Evolutionary conservation across 2,797 vertebrate genomes (phyloP), one percentile per base, ranked within the genome.

Genomic region (Lagodon rhomboides): DNA sequence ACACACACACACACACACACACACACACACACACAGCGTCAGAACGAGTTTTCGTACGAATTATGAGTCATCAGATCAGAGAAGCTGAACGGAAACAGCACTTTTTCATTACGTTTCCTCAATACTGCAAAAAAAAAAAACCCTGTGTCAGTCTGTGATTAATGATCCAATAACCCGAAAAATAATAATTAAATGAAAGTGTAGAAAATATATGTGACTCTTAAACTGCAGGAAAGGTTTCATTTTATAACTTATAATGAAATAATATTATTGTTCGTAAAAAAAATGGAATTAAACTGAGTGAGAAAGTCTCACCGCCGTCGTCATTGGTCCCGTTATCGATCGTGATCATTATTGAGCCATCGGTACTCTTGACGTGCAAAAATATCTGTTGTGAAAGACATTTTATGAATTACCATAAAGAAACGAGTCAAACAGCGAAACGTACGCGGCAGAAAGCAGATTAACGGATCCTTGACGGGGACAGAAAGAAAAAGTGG

Each of bases 1-100:
- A 59, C 66, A 83, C 67, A 70, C 77, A 53, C 60, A 64, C 47
- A 65, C 60, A 71, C 68, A 70, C 77, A 53, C 49, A 55, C 41
- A 66, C 72, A 49, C 30, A 34, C 30, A 34, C 34, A 34, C 34
- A 34, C 34, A 34, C 7, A 34, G 18, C 22, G 41, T 56, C 79
- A 43, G 43, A n/a, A 68, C 30, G 41, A 20, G 10, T 63, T 46
- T 68, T 56, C 34, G 4, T 58, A 9, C 68, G 58, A 68, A 43
- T 59, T 46, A 58, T 68, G 69, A 68, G 44, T 25, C 73, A 59
- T 73, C 30, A 68, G 34, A 80, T 38, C 16, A 5, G 5, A 41
- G 18, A 22, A 61, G 38, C 62, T 60, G 54, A 64, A 54, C 27
- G 17, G 38, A 60, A 80, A 69, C 7, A 43, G 11, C 17, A 47